Evolutionary conservation across 2,797 vertebrate genomes (phyloP).

Genomic region (Dicrostonyx torquatus): DNA sequence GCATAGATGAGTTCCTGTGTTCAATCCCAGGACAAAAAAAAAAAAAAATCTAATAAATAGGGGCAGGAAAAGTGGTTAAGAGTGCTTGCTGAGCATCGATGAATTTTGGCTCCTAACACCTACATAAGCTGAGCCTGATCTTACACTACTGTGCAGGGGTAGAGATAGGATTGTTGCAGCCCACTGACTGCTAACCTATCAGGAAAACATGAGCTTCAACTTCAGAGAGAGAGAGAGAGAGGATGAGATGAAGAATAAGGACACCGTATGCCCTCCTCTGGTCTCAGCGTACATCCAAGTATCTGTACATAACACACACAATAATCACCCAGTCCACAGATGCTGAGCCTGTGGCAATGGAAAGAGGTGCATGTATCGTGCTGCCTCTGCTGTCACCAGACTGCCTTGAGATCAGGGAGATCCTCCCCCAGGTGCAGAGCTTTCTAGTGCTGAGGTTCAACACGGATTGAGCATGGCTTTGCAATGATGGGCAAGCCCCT

Average conservation of each 20-base stretch:
- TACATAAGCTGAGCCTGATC: neutral
- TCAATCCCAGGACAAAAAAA: neutral
- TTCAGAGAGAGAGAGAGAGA: neutral
- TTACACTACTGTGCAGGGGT: neutral
- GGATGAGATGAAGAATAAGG: neutral
- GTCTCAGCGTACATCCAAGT: neutral
- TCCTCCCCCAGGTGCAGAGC: neutral
- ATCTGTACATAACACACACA: neutral
- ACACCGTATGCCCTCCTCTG: neutral
- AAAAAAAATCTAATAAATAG: too few relatives aligned
- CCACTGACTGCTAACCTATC: neutral
- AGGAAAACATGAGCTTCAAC: neutral
- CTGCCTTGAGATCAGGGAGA: too few relatives aligned
- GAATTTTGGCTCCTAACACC: neutral
- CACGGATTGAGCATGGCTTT: neutral
- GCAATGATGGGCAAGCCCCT: neutral
- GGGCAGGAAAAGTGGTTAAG: neutral
- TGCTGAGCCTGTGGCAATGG: neutral
- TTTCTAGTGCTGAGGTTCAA: too few relatives aligned
- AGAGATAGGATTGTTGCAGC: neutral
- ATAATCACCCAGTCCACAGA: neutral
- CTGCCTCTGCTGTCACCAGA: neutral
- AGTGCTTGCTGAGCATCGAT: neutral
- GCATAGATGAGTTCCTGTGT: neutral
- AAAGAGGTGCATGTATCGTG: neutral